These are phyloP conservation scores for Gavialis gangeticus DNA, from an alignment of 2,113 vertebrate species.

Conservation along the genomic window DNA sequence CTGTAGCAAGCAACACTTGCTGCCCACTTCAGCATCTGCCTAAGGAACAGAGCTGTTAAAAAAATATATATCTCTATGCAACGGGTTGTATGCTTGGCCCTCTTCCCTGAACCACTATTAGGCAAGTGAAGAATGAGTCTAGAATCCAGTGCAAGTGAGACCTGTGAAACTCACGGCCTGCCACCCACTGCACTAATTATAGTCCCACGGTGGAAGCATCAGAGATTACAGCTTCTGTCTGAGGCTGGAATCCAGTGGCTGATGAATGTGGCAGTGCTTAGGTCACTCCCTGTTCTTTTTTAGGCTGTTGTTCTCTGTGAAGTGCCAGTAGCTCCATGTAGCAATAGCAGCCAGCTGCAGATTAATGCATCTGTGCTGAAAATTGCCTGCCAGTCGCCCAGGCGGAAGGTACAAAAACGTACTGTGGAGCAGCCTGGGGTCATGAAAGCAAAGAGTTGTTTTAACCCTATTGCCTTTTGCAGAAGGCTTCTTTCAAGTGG, in stretches of 20 bases:
- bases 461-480: neutral
- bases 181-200: neutral
- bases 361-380: neutral
- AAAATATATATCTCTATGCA: neutral
- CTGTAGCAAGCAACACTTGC: accelerated
- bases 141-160: neutral
- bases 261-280: neutral
- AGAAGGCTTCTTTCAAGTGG: neutral
- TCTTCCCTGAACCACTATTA: neutral
- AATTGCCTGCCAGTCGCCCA: neutral
- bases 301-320: accelerated
- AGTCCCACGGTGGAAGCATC: neutral
- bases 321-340: neutral
- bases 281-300: neutral
- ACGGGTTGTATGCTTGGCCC: neutral
- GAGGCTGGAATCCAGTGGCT: neutral
- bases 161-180: neutral
- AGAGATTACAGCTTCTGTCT: neutral
- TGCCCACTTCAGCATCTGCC: neutral
- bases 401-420: neutral
- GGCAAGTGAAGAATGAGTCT: neutral
- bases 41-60: neutral
- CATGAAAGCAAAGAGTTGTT: accelerated
- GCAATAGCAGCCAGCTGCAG: neutral
- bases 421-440: neutral